These are phyloP conservation scores for Laothoe populi DNA, from an alignment of 2,888 invertebrate species.

Conservation along the genomic window DNA sequence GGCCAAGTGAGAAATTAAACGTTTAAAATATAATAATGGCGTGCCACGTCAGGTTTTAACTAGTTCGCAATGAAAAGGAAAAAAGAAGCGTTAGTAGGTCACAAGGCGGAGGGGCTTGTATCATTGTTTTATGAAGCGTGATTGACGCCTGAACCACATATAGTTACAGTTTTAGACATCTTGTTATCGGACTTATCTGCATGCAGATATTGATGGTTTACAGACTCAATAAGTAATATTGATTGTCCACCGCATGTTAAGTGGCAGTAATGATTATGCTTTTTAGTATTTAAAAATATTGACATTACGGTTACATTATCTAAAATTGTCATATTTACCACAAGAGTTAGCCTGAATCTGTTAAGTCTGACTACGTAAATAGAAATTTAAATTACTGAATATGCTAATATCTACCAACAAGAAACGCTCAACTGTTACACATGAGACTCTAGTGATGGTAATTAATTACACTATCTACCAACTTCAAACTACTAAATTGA, in stretches of 20 bases:
- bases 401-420: neutral
- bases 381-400: neutral
- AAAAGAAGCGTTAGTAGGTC: slow-evolving; percentile 26
- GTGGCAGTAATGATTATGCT: too few species aligned
- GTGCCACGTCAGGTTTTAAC: neutral
- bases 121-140: slow-evolving; percentile 29
- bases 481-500: slow-evolving; percentile 3
- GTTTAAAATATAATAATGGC: neutral
- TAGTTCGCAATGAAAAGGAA: neutral
- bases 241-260: neutral
- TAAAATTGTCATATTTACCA: too few species aligned
- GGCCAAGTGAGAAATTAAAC: neutral
- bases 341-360: neutral
- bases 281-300: too few species aligned
- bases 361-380: neutral
- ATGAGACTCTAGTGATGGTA: neutral
- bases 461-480: neutral
- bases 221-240: slow-evolving; percentile 1
- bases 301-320: too few species aligned
- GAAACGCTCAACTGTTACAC: neutral
- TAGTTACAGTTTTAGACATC: slow-evolving; percentile 10
- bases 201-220: neutral
- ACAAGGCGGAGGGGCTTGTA: slow-evolving; percentile 27
- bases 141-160: slow-evolving; percentile 27
- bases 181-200: slow-evolving; percentile 25